A percentile compares a stretch with the other conserved stretches of the same genome.
Conservation (phyloP, 1,140 invertebrate genomes). For the Chrysomallon squamiferum region DNA sequence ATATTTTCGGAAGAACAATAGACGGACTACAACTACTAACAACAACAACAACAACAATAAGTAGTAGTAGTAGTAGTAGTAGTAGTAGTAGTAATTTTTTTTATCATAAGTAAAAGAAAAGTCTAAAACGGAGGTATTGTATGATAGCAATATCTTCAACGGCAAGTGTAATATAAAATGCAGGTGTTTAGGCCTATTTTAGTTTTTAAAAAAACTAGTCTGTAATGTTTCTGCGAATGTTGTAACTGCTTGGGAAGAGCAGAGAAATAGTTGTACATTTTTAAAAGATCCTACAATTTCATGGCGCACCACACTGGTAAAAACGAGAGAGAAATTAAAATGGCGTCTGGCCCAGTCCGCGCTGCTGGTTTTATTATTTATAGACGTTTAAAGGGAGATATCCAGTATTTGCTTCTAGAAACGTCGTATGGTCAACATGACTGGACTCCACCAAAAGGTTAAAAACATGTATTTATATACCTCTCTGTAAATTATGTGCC, state of each 20-base stretch:
- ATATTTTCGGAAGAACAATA: background rate
- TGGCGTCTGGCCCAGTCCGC: constrained; percentile 18
- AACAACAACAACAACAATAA: no score
- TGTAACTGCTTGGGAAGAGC: background rate
- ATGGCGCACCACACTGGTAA: background rate
- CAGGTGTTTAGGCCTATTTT: background rate
- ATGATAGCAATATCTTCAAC: no score
- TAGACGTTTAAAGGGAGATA: constrained; percentile 48
- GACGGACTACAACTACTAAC: no score
- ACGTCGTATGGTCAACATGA: constrained; percentile 64
- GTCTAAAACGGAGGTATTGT: no score
- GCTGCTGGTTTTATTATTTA: constrained; percentile 67
- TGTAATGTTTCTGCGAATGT: background rate
- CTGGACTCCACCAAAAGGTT: constrained; percentile 70
- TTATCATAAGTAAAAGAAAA: background rate
- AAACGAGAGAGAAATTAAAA: background rate
- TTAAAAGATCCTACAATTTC: background rate
- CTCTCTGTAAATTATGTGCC: background rate
- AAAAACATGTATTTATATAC: background rate
- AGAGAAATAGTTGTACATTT: background rate
- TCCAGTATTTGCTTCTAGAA: constrained; percentile 67
- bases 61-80: no score
- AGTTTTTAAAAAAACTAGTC: background rate
- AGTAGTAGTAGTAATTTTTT: no score
- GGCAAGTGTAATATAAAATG: background rate